Evolutionary conservation across 1,140 invertebrate genomes (phyloP).

Genomic region (Atopsyche davidsoni): DNA sequence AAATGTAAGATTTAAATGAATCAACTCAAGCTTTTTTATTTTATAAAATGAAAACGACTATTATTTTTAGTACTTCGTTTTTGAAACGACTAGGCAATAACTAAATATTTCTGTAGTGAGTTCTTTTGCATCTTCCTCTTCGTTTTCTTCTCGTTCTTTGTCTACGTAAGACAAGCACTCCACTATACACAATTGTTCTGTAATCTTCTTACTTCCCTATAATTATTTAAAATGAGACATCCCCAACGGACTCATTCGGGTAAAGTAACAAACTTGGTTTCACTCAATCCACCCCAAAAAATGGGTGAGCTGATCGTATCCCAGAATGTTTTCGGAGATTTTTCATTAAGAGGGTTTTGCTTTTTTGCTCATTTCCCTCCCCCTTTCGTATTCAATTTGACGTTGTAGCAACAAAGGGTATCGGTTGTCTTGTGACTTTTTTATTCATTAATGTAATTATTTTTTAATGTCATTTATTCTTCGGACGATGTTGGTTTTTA

Average conservation of each 20-base stretch:
- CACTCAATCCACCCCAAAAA: constrained; percentile 6
- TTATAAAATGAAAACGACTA: no score
- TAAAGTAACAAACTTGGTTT: no score
- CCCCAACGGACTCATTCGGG: no score
- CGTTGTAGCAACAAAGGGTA: constrained; percentile 14
- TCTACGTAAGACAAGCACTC: no score
- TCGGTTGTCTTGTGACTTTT: constrained; percentile 2
- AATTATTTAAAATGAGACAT: neutral
- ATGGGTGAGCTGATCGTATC: constrained; percentile 16
- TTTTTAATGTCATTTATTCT: constrained; percentile 7
- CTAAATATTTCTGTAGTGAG: no score
- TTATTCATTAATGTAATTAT: constrained; percentile 14
- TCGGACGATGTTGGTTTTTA: constrained; percentile 1
- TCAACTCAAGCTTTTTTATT: no score
- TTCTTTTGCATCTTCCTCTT: no score
- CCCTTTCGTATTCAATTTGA: constrained; percentile 13
- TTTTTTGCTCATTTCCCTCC: constrained; percentile 7
- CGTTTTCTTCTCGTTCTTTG: no score
- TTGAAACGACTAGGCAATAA: no score
- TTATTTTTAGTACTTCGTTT: no score
- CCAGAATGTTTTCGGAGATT: constrained; percentile 11
- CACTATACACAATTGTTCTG: no score
- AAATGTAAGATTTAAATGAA: no score
- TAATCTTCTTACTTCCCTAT: neutral
- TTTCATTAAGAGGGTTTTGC: constrained; percentile 15